phyloP scores from a whole-genome alignment of 2,888 invertebrate species.

The Amphiduros pacificus region DNA sequence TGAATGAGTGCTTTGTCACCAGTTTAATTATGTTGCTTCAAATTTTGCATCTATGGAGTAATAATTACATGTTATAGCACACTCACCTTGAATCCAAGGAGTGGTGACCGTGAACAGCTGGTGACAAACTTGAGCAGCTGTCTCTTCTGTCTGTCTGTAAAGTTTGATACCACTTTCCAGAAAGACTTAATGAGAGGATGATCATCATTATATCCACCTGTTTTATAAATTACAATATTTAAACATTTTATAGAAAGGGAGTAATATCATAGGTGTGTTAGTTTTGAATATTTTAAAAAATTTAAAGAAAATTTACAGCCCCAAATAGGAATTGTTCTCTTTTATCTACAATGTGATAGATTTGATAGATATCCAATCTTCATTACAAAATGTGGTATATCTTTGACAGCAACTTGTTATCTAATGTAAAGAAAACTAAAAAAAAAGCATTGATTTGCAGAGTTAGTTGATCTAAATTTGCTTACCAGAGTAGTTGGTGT shows the following conservation, averaged over 20 bases:
- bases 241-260: too few relatives aligned
- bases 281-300: too few relatives aligned
- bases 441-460: not conserved
- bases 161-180: slow-evolving; percentile 84
- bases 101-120: slow-evolving; percentile 93
- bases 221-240: not conserved
- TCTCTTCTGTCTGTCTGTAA: slow-evolving; percentile 75
- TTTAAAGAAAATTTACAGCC: too few relatives aligned
- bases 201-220: slow-evolving; percentile 79
- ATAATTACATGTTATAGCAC: not conserved
- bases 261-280: too few relatives aligned
- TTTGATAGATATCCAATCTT: too few relatives aligned
- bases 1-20: not conserved
- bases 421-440: too few relatives aligned
- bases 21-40: not conserved
- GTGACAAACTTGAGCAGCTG: slow-evolving; percentile 96
- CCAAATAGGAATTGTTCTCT: too few relatives aligned
- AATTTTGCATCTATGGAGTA: not conserved
- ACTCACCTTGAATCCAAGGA: slow-evolving; percentile 90
- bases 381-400: too few relatives aligned
- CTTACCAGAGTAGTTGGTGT: slow-evolving; percentile 85
- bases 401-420: too few relatives aligned
- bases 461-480: not conserved
- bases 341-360: too few relatives aligned
- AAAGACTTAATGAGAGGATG: slow-evolving; percentile 85